phyloP scores from a whole-genome alignment of 1,140 invertebrate species.

The Drosophila parabipectinata region DNA sequence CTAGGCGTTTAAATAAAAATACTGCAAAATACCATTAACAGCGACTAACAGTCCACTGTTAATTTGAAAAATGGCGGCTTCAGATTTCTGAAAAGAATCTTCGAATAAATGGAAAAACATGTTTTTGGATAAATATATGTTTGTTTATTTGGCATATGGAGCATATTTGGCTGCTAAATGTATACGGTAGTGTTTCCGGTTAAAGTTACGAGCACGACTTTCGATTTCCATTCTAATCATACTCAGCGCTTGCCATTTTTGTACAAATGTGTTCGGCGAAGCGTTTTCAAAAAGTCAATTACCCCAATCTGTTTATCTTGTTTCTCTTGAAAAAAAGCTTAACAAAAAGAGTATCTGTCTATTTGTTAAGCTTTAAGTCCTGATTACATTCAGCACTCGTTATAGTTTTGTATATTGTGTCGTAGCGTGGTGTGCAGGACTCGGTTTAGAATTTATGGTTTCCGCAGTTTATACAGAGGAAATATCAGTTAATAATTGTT shows the following conservation, averaged over 20 bases:
- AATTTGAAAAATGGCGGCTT: no score
- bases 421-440: slow-evolving; percentile 4
- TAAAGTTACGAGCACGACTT: slow-evolving; percentile 23
- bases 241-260: slow-evolving; percentile 36
- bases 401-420: background rate
- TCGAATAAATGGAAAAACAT: background rate
- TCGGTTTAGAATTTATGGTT: no score
- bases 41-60: no score
- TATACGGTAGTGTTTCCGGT: slow-evolving; percentile 45
- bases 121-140: slow-evolving; percentile 53
- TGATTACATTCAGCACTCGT: background rate
- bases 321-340: slow-evolving; percentile 35
- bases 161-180: slow-evolving; percentile 55
- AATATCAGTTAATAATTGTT: slow-evolving; percentile 8
- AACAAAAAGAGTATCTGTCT: slow-evolving; percentile 25
- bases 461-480: slow-evolving; percentile 3
- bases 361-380: background rate
- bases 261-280: slow-evolving; percentile 16
- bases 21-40: background rate
- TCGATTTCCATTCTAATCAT: slow-evolving; percentile 45
- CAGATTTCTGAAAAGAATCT: no score
- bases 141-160: slow-evolving; percentile 71
- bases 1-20: background rate
- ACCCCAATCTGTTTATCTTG: slow-evolving; percentile 33
- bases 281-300: slow-evolving; percentile 8